Conservation (phyloP, 2,797 vertebrate species). For the Trachurus trachurus region DNA sequence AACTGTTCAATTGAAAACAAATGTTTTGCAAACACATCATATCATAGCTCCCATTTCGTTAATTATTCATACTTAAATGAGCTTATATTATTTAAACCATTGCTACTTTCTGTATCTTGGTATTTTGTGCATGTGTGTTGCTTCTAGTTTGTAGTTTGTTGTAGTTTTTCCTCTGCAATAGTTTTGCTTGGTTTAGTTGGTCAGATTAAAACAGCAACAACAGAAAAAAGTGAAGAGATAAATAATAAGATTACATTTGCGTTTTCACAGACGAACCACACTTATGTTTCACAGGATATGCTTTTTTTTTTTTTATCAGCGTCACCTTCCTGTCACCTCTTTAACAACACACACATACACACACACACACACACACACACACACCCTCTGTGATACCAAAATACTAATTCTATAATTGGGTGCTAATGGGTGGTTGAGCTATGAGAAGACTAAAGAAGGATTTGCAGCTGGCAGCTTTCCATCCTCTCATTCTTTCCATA, state of each 20-base stretch:
- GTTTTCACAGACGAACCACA: background rate
- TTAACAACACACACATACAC: constrained; percentile 27
- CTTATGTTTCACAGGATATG: no score
- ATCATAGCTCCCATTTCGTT: background rate
- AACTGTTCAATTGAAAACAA: constrained; percentile 9
- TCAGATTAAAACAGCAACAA: background rate
- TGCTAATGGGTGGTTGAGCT: constrained; percentile 68
- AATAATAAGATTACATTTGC: background rate
- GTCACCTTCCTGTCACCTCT: background rate
- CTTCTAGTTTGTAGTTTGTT: background rate
- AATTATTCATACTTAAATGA: background rate
- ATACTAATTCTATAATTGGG: constrained; percentile 74
- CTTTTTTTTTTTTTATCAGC: no score
- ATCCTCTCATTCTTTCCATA: constrained; percentile 71
- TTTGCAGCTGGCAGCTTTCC: constrained; percentile 67
- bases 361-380: constrained; percentile 5
- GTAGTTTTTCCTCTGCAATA: background rate
- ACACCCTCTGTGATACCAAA: constrained; percentile 32
- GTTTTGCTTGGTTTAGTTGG: background rate
- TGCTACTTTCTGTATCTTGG: background rate
- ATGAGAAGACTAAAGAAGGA: constrained; percentile 65
- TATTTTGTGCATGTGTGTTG: background rate
- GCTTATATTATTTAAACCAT: background rate
- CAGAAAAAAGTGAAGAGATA: background rate
- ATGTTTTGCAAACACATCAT: constrained; percentile 9